Evolutionary conservation across 1,140 invertebrate species (phyloP).

Genomic region (Eupristina koningsbergeri): DNA sequence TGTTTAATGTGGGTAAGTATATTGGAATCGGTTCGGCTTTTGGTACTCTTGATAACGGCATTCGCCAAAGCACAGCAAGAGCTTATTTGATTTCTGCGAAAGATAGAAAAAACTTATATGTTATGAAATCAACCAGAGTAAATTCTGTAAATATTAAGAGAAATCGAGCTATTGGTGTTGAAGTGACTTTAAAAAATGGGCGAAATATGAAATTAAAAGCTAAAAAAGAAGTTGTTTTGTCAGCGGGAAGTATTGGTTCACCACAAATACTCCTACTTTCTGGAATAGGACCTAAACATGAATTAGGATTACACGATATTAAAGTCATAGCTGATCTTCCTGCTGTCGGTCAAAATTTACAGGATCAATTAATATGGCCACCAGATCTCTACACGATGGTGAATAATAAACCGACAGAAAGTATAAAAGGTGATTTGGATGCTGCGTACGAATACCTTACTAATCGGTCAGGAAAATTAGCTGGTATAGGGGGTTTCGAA

Average conservation of each 20-base stretch:
- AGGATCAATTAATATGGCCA: conserved; percentile 77
- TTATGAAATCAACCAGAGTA: conserved; percentile 77
- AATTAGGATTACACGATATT: conserved; percentile 77
- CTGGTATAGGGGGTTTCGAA: conserved; percentile 53
- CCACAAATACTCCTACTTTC: conserved; percentile 82
- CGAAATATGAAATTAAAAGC: conserved; percentile 68
- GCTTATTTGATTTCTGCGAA: conserved; percentile 77
- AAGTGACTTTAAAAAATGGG: conserved; percentile 71
- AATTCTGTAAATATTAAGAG: conserved; percentile 75
- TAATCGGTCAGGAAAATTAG: conserved; percentile 53
- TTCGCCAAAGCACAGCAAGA: conserved; percentile 78
- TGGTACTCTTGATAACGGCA: conserved; percentile 73
- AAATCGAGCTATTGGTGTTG: conserved; percentile 62
- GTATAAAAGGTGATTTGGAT: conserved; percentile 55
- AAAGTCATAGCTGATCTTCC: conserved; percentile 75
- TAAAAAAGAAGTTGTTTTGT: conserved; percentile 78
- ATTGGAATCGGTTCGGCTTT: conserved; percentile 73
- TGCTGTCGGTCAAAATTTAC: conserved; percentile 78
- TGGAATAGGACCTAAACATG: conserved; percentile 80
- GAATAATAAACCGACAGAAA: conserved; percentile 71
- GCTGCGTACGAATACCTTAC: conserved; percentile 61
- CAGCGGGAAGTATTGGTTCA: conserved; percentile 75
- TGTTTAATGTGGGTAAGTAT: conserved; percentile 66
- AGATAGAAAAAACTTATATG: conserved; percentile 79
- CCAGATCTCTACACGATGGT: conserved; percentile 58